Evolutionary conservation across 2,797 vertebrate species (phyloP), one percentile per base, ranked within the genome.

Genomic region (Coreius guichenoti): DNA sequence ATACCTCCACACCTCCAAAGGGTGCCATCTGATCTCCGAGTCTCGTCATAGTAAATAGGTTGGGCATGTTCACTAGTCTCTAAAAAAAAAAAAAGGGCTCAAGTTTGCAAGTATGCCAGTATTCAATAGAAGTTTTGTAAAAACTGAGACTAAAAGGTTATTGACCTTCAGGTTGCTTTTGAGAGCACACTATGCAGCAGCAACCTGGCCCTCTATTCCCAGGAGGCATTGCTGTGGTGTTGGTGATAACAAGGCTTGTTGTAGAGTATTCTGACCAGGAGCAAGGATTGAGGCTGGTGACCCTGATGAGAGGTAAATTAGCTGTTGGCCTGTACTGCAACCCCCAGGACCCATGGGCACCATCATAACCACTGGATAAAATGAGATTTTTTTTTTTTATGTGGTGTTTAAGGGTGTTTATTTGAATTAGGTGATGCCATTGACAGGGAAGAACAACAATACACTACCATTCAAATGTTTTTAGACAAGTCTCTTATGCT

Each of bases 161-260:
- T n/a, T 80, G 88, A 88, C 81, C 88, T 89, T 89, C 0, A 19
- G 61, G 7, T 43, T 87, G 84, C 43, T 83, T 67, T 76, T 84
- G 77, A 68, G 39, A 36, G 61, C 73, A 36, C 61, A 73, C 87
- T 67, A 47, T 47, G 16, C n/a, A 79, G 26, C 17, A 31, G 54
- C 72, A 26, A 49, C 39, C 36, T 39, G 29, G 56, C 45, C 8
- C 56, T 75, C 5, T 45, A 36, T 51, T 61, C 63, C 74, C 63
- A 33, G 39, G 23, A 58, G 85, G 54, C 14, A 14, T n/a, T 43
- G 11, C 36, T 67, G 63, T 82, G 4, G 47, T 29, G 23, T 75
- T 61, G 13, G 21, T 49, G 73, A 75, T 82, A 86, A 86, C 69
- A 39, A 31, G 45, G 23, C 51, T 36, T 51, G 58, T 73, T 36